Conservation (phyloP, 2,888 invertebrate genomes). For the Danaus chrysippus region DNA sequence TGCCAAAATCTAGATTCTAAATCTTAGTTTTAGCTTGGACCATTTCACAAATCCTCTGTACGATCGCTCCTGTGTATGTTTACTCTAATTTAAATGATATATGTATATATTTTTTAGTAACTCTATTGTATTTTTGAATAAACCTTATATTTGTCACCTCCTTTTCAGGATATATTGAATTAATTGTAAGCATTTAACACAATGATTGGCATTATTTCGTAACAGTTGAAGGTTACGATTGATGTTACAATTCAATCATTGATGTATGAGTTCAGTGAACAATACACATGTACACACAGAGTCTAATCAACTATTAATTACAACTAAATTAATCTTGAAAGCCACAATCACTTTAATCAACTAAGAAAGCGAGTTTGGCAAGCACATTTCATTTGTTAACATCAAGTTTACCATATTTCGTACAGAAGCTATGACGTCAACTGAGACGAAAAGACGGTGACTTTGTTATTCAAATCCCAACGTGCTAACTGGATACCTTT, state of each 20-base stretch:
- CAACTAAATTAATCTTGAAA: slow-evolving; percentile 3
- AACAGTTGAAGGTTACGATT: neutral
- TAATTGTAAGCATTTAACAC: too few relatives aligned
- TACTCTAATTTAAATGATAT: slow-evolving; percentile 16
- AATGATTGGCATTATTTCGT: too few relatives aligned
- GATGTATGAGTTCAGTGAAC: neutral
- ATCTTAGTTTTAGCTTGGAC: slow-evolving; percentile 24
- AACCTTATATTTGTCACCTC: neutral
- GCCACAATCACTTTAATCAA: slow-evolving; percentile 5
- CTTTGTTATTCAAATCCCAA: slow-evolving; percentile 73
- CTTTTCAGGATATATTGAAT: too few relatives aligned
- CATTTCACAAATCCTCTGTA: slow-evolving; percentile 27
- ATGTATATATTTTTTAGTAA: neutral
- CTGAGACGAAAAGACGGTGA: slow-evolving; percentile 57
- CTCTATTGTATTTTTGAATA: neutral
- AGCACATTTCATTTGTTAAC: slow-evolving; percentile 7
- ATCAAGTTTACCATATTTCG: slow-evolving; percentile 22
- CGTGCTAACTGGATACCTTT: slow-evolving; percentile 32
- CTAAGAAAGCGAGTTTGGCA: slow-evolving; percentile 5
- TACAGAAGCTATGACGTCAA: slow-evolving; percentile 37
- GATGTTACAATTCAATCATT: neutral
- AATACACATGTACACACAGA: neutral
- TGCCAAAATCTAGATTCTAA: slow-evolving; percentile 25
- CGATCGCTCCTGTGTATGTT: slow-evolving; percentile 13
- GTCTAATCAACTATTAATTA: slow-evolving; percentile 7